Evolutionary conservation across 2,797 vertebrate species (phyloP).

Genomic region (Neoniphon sammara): DNA sequence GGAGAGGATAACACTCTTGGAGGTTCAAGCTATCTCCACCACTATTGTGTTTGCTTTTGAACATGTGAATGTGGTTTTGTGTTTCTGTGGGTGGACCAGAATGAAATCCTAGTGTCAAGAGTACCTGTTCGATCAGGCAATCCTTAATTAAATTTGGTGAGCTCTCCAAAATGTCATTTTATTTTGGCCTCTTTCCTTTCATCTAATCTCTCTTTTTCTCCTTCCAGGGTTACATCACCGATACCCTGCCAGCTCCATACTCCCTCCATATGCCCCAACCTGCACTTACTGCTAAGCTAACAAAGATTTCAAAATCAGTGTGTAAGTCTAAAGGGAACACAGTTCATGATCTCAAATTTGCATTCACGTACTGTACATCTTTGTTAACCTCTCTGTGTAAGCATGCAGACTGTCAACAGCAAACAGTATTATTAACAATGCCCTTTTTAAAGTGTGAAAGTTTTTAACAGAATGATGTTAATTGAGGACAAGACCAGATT

Average conservation of each 20-base stretch:
- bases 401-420: background rate
- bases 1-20: no score
- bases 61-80: constrained; percentile 10
- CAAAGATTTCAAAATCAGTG: constrained; percentile 20
- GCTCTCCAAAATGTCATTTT: constrained; percentile 54
- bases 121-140: constrained; percentile 59
- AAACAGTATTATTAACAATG: background rate
- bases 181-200: constrained; percentile 19
- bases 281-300: constrained; percentile 22
- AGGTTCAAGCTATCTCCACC: background rate
- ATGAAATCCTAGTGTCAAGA: constrained; percentile 46
- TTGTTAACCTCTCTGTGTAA: background rate
- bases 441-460: background rate
- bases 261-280: constrained; percentile 20
- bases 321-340: background rate
- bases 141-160: constrained; percentile 72
- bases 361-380: background rate
- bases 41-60: constrained; percentile 14
- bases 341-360: background rate
- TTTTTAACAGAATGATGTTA: no score
- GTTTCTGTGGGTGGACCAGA: constrained; percentile 41
- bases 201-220: background rate
- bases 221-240: constrained; percentile 18
- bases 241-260: constrained; percentile 23
- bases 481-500: no score